Evolutionary conservation across 35 echinoderm and acorn worm genomes (phyloP), one percentile per base, ranked within the genome.

Genomic region (Ophiothrix spiculata): DNA sequence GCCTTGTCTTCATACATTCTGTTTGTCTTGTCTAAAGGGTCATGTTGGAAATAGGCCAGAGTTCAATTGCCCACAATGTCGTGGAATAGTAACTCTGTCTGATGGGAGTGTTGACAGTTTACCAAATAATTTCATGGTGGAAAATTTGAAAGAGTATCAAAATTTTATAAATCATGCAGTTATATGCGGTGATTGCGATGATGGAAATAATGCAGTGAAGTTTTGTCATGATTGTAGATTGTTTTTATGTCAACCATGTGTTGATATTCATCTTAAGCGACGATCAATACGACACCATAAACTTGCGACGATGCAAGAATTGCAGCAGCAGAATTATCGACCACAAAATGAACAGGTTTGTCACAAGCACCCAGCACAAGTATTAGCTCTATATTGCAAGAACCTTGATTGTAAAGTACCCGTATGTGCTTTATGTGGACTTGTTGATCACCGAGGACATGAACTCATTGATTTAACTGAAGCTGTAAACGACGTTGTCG

Each of bases 61-160:
- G 60, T 69, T 69, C 6, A 25, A 6, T 25, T 69, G 60, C 23
- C 60, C 60, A 69, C 17, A 69, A 69, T 69, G 60, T 25, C 60
- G 60, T 2, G 23, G 29, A n/a, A 2, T 15, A 25, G 29, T 69
- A 6, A 69, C 2, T 4, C 25, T 69, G 29, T 28, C 60, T 4
- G 60, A 28, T 25, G 60, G 60, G 29, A 69, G 16, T n/a, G 25
- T 69, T 4, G 60, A 69, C 60, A 69, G 60, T 28, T 28, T 69
- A 25, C 60, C 60, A 69, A 69, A 69, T 25, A 69, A 69, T n/a
- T 69, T 69, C 60, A 69, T 69, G 2, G 60, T 69, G 25, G 60
- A 69, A n/a, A 69, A 69, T n/a, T 25, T 69, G 60, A 69, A 69
- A 28, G 60, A n/a, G 60, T 69, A 69, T 25, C 60, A 69, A 69